A percentile compares a stretch with the other conserved stretches of the same genome.
These are phyloP conservation scores for Hydractinia symbiolongicarpus DNA, from an alignment of 30 jellyfish, hydroid and myxozoan genomes.

Conservation along the genomic window DNA sequence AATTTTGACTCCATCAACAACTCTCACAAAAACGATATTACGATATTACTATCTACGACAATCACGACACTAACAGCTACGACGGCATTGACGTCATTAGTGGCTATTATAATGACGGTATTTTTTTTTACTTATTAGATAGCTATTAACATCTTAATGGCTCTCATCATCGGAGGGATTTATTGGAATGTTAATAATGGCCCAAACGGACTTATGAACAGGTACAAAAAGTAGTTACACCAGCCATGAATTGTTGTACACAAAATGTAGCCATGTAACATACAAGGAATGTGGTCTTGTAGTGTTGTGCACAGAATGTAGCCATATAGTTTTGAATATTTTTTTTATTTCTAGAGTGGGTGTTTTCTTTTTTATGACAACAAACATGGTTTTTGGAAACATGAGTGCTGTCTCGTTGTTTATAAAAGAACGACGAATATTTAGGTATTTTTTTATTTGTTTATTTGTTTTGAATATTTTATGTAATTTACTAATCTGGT, in stretches of 20 bases:
- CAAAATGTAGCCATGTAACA: no score
- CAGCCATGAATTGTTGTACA: no score
- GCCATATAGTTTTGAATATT: no score
- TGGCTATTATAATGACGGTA: no score
- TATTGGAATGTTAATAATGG: slow-evolving; percentile 55
- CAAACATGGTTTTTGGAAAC: slow-evolving; percentile 84
- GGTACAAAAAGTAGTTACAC: slow-evolving; percentile 30
- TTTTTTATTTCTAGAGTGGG: slow-evolving; percentile 57
- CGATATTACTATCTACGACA: no score
- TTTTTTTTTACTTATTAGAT: slow-evolving; percentile 14
- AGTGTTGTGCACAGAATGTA: no score
- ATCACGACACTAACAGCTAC: no score
- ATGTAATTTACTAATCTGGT: neutral
- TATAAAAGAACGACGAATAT: slow-evolving; percentile 66
- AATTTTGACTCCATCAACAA: no score
- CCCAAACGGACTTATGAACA: slow-evolving; percentile 65
- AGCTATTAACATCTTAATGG: slow-evolving; percentile 37
- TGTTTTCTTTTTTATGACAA: slow-evolving; percentile 68
- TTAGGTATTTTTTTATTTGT: slow-evolving; percentile 31
- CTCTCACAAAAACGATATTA: no score
- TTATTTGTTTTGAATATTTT: neutral
- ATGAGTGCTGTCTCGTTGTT: slow-evolving; percentile 83
- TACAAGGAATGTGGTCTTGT: no score
- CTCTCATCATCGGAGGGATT: slow-evolving; percentile 60
- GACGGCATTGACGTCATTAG: no score